Conservation (phyloP, 1,140 invertebrate genomes). For the Ptiloglossa arizonensis region DNA sequence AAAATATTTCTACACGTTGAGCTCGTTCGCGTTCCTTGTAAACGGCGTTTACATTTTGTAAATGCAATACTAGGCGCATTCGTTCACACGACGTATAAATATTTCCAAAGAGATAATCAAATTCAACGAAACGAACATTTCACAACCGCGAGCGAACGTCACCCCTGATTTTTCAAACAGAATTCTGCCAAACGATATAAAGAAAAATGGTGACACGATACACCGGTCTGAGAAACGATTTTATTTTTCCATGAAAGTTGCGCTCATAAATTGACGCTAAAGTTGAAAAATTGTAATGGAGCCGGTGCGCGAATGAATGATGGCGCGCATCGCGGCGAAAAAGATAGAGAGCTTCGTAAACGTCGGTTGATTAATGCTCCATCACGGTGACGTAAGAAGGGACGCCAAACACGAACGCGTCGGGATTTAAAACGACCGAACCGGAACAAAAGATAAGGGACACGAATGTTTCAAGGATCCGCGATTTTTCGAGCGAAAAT, state of each 20-base stretch:
- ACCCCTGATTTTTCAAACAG: background rate
- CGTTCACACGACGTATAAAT: too few relatives aligned
- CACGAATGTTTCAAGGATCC: background rate
- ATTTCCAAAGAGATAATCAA: too few relatives aligned
- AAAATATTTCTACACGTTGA: too few relatives aligned
- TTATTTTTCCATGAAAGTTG: background rate
- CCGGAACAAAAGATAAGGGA: slow-evolving; percentile 61
- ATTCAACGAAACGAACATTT: background rate
- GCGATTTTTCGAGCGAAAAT: background rate
- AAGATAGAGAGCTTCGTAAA: slow-evolving; percentile 30
- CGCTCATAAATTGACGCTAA: slow-evolving; percentile 29
- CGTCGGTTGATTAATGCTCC: slow-evolving; percentile 32
- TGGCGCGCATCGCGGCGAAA: slow-evolving; percentile 7
- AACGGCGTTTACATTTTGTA: too few relatives aligned
- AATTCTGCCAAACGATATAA: background rate
- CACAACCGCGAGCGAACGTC: background rate
- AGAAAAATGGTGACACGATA: slow-evolving; percentile 7
- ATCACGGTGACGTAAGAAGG: slow-evolving; percentile 17
- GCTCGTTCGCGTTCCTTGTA: too few relatives aligned
- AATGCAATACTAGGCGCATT: too few relatives aligned
- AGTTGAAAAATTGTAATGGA: slow-evolving; percentile 43
- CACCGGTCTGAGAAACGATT: slow-evolving; percentile 8
- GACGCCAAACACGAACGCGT: background rate
- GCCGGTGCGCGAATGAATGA: slow-evolving; percentile 31
- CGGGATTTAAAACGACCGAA: slow-evolving; percentile 55